phyloP scores from a whole-genome alignment of 2,797 vertebrate species.

The Myotis planiceps region DNA sequence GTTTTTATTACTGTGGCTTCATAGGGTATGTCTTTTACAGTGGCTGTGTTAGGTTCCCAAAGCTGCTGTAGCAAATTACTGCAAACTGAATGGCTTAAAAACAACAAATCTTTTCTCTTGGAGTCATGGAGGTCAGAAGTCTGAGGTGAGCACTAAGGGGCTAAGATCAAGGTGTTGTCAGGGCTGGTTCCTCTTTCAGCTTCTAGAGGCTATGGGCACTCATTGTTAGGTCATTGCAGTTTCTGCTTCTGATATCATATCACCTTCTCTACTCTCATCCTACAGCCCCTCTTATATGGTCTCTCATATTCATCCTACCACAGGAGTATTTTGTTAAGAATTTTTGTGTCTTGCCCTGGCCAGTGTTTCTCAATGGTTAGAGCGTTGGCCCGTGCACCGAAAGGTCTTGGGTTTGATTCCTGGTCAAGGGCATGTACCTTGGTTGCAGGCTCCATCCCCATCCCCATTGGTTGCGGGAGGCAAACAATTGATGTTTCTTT shows the following conservation, averaged over 20 bases:
- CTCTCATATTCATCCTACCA: background rate
- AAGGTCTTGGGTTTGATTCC: too few relatives aligned
- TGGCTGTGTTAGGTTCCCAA: background rate
- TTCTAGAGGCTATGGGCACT: background rate
- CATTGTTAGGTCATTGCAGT: background rate
- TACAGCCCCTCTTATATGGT: background rate
- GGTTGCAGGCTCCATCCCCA: too few relatives aligned
- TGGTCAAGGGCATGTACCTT: too few relatives aligned
- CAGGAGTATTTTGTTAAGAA: background rate
- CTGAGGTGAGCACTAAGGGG: background rate
- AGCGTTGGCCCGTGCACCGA: too few relatives aligned
- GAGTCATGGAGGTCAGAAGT: background rate
- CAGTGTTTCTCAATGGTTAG: too few relatives aligned
- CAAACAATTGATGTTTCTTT: too few relatives aligned
- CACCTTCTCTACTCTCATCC: background rate
- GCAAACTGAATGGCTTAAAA: background rate
- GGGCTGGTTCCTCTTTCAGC: background rate
- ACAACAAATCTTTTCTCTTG: background rate
- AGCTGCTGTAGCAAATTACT: background rate
- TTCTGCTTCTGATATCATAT: background rate
- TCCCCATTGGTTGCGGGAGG: too few relatives aligned
- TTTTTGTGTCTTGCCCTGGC: background rate
- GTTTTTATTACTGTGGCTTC: background rate
- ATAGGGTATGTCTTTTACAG: background rate
- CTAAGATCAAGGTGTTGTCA: background rate